Conservation (phyloP, 2,113 vertebrate species). For the Notothenia coriiceps region DNA sequence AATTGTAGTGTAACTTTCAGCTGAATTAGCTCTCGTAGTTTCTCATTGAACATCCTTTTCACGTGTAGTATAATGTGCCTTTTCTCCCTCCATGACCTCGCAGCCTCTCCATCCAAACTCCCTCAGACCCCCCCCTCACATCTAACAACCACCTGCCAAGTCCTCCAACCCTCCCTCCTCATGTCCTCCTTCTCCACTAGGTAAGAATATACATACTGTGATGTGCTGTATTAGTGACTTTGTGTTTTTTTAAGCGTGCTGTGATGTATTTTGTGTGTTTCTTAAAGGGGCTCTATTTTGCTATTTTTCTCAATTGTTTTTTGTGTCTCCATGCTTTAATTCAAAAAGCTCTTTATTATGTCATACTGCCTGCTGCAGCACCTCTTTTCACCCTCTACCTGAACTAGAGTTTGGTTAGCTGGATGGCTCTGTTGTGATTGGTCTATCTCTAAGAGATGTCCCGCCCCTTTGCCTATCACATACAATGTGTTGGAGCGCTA, state of each 20-base stretch:
- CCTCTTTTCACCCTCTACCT: too few relatives aligned
- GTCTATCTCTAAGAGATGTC: too few relatives aligned
- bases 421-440: too few relatives aligned
- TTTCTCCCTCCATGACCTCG: slow-evolving; percentile 74
- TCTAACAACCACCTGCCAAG: slow-evolving; percentile 89
- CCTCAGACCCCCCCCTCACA: slow-evolving; percentile 87
- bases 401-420: too few relatives aligned
- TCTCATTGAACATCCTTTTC: background rate
- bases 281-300: too few relatives aligned
- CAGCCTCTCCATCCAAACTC: slow-evolving; percentile 87
- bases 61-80: slow-evolving; percentile 46
- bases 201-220: slow-evolving; percentile 78
- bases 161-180: slow-evolving; percentile 83
- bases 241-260: background rate
- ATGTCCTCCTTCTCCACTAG: slow-evolving; percentile 83
- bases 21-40: background rate
- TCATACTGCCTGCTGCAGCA: too few relatives aligned
- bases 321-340: too few relatives aligned
- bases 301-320: too few relatives aligned
- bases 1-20: background rate
- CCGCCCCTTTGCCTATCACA: too few relatives aligned
- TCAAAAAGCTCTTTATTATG: too few relatives aligned
- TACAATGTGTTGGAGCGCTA: too few relatives aligned
- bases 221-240: background rate
- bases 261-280: background rate